Conservation (phyloP, 2,888 invertebrate species). For the Sinopyrophorus schimmeli region DNA sequence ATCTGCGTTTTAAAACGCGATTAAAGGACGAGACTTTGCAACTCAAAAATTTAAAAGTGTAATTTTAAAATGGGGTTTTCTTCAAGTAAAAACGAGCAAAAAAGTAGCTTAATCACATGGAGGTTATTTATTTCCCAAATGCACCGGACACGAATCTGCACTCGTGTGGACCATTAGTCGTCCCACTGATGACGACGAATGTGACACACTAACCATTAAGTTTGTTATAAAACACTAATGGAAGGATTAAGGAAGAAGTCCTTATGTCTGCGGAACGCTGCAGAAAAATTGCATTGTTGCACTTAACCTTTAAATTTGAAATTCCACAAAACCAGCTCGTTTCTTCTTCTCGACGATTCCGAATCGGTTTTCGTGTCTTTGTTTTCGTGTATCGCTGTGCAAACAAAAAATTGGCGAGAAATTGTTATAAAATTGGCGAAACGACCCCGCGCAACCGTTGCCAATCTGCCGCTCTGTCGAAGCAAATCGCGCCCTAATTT, state of each 20-base stretch:
- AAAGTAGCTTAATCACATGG: conserved; percentile 23
- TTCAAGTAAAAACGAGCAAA: conserved; percentile 12
- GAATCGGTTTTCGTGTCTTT: no score
- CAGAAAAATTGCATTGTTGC: no score
- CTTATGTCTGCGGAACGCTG: conserved; percentile 23
- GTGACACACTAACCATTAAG: conserved; percentile 30
- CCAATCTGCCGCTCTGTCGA: conserved; percentile 26
- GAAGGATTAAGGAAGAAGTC: conserved; percentile 27
- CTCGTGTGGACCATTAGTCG: conserved; percentile 31
- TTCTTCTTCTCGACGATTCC: conserved; percentile 4
- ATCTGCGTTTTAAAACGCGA: no score
- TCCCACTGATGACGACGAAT: conserved; percentile 31
- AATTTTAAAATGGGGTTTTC: conserved; percentile 9
- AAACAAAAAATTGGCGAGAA: no score
- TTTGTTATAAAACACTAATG: conserved; percentile 29
- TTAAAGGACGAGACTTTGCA: no score
- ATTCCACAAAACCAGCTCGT: background rate
- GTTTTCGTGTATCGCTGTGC: no score
- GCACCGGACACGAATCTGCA: conserved; percentile 32
- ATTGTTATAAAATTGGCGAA: conserved; percentile 25
- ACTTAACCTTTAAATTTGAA: background rate
- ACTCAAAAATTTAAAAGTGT: no score
- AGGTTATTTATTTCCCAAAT: conserved; percentile 30
- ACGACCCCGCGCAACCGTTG: conserved; percentile 23
- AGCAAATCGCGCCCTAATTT: conserved; percentile 29